A percentile compares a stretch with the other conserved stretches of the same genome.
Conservation (phyloP, 2,797 vertebrate genomes). For the Ambastaia sidthimunki region DNA sequence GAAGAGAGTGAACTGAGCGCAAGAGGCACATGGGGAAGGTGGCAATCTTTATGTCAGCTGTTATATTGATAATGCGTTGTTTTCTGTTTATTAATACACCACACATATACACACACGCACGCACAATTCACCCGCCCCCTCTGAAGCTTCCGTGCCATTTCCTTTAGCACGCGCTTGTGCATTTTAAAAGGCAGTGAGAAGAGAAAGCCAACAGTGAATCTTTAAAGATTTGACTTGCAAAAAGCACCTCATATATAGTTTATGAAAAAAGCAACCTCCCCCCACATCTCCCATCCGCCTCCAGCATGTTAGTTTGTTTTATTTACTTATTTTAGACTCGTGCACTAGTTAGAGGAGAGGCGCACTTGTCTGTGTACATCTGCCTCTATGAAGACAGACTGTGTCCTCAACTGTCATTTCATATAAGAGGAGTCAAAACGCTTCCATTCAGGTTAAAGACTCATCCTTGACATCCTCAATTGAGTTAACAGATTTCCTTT, state of each 20-base stretch:
- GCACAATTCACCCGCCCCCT: slow-evolving; percentile 24
- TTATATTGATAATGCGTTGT: slow-evolving; percentile 69
- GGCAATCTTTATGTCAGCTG: slow-evolving; percentile 65
- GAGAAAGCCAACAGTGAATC: slow-evolving; percentile 71
- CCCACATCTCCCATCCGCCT: slow-evolving; percentile 72
- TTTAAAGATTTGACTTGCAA: slow-evolving; percentile 97
- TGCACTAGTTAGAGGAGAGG: slow-evolving; percentile 89
- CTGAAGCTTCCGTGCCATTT: slow-evolving; percentile 62
- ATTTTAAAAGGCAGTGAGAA: slow-evolving; percentile 71
- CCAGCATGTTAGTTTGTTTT: slow-evolving; percentile 77
- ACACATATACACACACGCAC: slow-evolving; percentile 19
- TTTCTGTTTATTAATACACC: slow-evolving; percentile 69
- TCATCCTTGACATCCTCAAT: slow-evolving; percentile 95
- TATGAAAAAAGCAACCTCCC: slow-evolving; percentile 82
- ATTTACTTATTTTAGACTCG: slow-evolving; percentile 97
- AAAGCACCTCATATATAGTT: slow-evolving; percentile 99
- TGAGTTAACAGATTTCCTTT: slow-evolving; percentile 92
- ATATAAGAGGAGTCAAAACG: slow-evolving; percentile 95
- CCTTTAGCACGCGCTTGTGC: slow-evolving; percentile 59
- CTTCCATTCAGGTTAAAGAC: slow-evolving; percentile 96
- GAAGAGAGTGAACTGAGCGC: slow-evolving; percentile 48
- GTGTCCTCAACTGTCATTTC: slow-evolving; percentile 95
- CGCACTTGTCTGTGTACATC: slow-evolving; percentile 92
- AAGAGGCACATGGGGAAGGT: slow-evolving; percentile 21
- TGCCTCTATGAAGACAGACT: slow-evolving; percentile 93